Base-by-base conservation (phyloP, 2,797 vertebrate species). In the Falco biarmicus region DNA sequence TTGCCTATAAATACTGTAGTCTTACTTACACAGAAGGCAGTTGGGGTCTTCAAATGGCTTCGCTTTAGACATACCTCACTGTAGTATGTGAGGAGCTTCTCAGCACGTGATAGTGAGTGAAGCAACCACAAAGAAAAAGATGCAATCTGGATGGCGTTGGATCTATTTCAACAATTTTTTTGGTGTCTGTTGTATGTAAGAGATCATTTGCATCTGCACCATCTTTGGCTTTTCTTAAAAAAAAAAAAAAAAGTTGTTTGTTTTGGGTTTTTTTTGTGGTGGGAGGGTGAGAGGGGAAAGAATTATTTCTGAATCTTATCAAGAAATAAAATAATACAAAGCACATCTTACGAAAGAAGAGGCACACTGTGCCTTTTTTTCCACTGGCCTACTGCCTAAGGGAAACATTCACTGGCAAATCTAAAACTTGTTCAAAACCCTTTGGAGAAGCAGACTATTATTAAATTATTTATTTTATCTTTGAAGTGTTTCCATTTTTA, bases 391-490 rank as follows among this genome's bases (percentile, higher is more conserved):
- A 93, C 87, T 96, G 95, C 96, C 96, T 96, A 90, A 94, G 92
- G 96, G 96, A 89, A 95, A 96, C 89, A 95, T 95, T 95, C 96
- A 91, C 95, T 93, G 94, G 95, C 95, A 97, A 97, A 96, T 94
- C 95, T 96, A 95, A 96, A 97, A 97, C 91, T 97, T 97, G 96
- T 95, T 97, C 96, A 95, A 89, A 96, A 96, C 85, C 94, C 93
- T 94, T 95, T 93, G 94, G 97, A 97, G 93, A 95, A 90, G 70
- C 90, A 96, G 92, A 77, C 80, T 92, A 93, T 96, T 94, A 96
- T 96, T 96, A 96, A 96, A 97, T 97, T 97, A 97, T 97, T 96
- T 96, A 97, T 97, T 96, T 95, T 94, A 95, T 96, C 96, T 97
- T 96, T 97, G 97, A 97, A 97, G 94, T 96, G 91, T 87, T 97